A percentile compares a stretch with the other conserved stretches of the same genome.
phyloP scores from a whole-genome alignment of 2,888 invertebrate genomes.

The Homarus gammarus region DNA sequence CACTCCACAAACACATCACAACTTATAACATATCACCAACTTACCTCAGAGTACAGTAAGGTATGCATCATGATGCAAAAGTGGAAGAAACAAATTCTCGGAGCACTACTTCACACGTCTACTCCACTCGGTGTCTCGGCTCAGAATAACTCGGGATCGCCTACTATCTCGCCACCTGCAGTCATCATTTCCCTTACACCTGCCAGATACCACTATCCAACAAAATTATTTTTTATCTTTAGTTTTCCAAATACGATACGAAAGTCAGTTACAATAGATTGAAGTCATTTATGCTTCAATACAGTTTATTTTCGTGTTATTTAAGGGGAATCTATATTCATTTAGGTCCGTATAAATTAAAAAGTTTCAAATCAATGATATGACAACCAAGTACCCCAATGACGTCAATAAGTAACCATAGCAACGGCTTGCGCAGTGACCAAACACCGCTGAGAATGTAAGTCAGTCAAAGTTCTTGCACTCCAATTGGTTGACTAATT shows the following conservation, averaged over 20 bases:
- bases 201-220: slow-evolving; percentile 35
- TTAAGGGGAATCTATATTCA: neutral
- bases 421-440: slow-evolving; percentile 20
- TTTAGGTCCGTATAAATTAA: neutral
- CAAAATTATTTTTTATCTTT: neutral
- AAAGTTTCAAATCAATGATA: neutral
- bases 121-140: slow-evolving; percentile 33
- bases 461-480: slow-evolving; percentile 12
- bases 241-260: neutral
- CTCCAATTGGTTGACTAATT: slow-evolving; percentile 26
- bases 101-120: slow-evolving; percentile 52
- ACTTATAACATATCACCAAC: neutral
- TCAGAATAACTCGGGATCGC: slow-evolving; percentile 26
- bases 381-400: slow-evolving; percentile 16
- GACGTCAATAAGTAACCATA: slow-evolving; percentile 45
- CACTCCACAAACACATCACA: neutral
- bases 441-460: slow-evolving; percentile 24
- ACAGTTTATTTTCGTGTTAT: neutral
- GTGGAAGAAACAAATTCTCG: slow-evolving; percentile 25
- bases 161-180: slow-evolving; percentile 43
- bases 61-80: slow-evolving; percentile 40
- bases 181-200: neutral
- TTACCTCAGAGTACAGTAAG: slow-evolving; percentile 53
- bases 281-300: neutral
- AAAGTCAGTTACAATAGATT: neutral